Conservation (phyloP, 2,888 invertebrate genomes). For the Halictus quadricinctus region DNA sequence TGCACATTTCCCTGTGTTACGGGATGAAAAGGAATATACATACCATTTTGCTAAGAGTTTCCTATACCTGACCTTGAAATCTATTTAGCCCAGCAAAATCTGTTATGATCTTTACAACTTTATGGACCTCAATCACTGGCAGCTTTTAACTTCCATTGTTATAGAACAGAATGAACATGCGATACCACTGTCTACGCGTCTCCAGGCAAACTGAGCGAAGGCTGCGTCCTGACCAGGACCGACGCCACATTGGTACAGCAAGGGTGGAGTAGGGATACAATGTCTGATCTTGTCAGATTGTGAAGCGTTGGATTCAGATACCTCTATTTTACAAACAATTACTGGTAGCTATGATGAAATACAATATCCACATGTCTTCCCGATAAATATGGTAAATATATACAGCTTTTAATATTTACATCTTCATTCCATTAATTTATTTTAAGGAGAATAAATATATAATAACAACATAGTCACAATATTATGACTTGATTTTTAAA, state of each 20-base stretch:
- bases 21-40: slow-evolving; percentile 72
- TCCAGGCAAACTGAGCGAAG: slow-evolving; percentile 79
- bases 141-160: slow-evolving; percentile 57
- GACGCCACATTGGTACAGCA: slow-evolving; percentile 74
- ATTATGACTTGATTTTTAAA: neutral
- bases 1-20: slow-evolving; percentile 77
- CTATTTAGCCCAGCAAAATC: slow-evolving; percentile 52
- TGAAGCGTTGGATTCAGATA: slow-evolving; percentile 50
- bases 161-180: slow-evolving; percentile 63
- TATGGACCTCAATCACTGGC: slow-evolving; percentile 48
- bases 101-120: slow-evolving; percentile 63
- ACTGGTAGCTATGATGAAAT: neutral
- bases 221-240: slow-evolving; percentile 81
- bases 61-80: slow-evolving; percentile 50
- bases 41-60: slow-evolving; percentile 77
- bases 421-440: neutral
- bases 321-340: slow-evolving; percentile 14
- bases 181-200: slow-evolving; percentile 76
- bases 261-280: slow-evolving; percentile 72
- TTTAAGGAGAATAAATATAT: neutral
- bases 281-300: slow-evolving; percentile 70
- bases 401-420: neutral
- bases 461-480: neutral
- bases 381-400: neutral
- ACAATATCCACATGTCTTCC: neutral